Evolutionary conservation across 1,140 invertebrate species (phyloP), one percentile per base, ranked within the genome.

Genomic region (Streblospio benedicti): DNA sequence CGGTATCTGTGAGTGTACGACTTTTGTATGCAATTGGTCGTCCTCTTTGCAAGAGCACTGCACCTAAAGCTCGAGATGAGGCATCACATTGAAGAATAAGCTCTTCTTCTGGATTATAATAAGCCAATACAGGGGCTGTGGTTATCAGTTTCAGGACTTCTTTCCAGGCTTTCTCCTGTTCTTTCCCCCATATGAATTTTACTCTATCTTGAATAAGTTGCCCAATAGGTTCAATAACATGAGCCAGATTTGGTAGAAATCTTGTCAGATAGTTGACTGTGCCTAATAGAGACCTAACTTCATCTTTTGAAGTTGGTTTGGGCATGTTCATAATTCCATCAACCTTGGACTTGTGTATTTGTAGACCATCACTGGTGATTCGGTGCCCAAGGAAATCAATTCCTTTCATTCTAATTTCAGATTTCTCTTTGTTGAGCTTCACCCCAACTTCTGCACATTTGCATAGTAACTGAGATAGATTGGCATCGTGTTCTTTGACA

Each of bases 281-380:
- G n/a, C 69, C 69, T 3, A 69, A 23, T 0, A 71, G 56, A 14
- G 61, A n/a, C 57, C 62, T 49, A 2, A 69, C 59, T 18, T 31
- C 66, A 47, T 50, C 43, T 30, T 60, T 64, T 33, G 65, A 35
- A 41, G 23, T 33, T 33, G 67, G 68, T 12, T 18, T 41, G 38
- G 41, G 54, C 45, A 70, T 61, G 2, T 63, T 31, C 9, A 14
- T 35, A 1, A 80, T 74, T 23, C 71, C 72, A 12, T 65, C 58
- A 0, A 77, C 61, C 59, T 79, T 80, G 6, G 65, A 63, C 5
- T 68, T 68, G 61, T 79, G 75, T 51, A 31, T 25, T 30, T 52
- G 27, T n/a, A 52, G 50, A 18, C 50, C 50, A 25, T 31, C 30
- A 16, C 23, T 18, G 20, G 50, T 30, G 27, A 31, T 31, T 31